Percentiles rank a stretch among this genome's conserved stretches.
Evolutionary conservation across 2,888 invertebrate genomes (phyloP).

Genomic region (Clitarchus hookeri): DNA sequence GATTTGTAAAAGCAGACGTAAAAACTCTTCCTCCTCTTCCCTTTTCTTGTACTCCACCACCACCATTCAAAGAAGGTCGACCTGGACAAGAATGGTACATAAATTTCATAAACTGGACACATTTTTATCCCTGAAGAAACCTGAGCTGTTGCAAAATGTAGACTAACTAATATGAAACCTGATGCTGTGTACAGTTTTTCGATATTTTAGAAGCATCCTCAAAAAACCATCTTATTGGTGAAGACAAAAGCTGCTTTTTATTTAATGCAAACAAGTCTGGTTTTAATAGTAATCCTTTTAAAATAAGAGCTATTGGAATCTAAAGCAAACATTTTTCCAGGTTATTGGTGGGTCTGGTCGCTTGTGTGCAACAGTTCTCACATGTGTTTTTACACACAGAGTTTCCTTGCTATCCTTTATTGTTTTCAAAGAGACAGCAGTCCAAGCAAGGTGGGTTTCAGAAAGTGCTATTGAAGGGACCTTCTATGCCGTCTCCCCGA

Average conservation of each 20-base stretch:
- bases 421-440: constrained; percentile 26
- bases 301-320: constrained; percentile 25
- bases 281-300: constrained; percentile 28
- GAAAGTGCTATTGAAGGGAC: constrained; percentile 22
- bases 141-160: constrained; percentile 26
- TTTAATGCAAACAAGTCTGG: constrained; percentile 30
- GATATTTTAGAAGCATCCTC: not conserved
- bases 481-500: constrained; percentile 23
- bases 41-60: too few relatives aligned
- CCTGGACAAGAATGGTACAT: constrained; percentile 30
- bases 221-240: constrained; percentile 14
- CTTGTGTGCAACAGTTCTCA: constrained; percentile 21
- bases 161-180: constrained; percentile 18
- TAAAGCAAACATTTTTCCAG: constrained; percentile 27
- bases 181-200: constrained; percentile 19
- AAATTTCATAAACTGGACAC: constrained; percentile 27
- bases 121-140: constrained; percentile 26
- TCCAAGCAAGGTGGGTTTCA: not conserved
- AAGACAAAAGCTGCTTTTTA: constrained; percentile 17
- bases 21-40: too few relatives aligned
- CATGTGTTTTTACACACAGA: constrained; percentile 26
- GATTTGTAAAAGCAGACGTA: too few relatives aligned
- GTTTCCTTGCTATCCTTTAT: constrained; percentile 25
- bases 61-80: constrained; percentile 21
- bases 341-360: constrained; percentile 31